A percentile compares a stretch with the other conserved stretches of the same genome.
phyloP scores from a whole-genome alignment of 2,113 vertebrate species.

The Anoplopoma fimbria region DNA sequence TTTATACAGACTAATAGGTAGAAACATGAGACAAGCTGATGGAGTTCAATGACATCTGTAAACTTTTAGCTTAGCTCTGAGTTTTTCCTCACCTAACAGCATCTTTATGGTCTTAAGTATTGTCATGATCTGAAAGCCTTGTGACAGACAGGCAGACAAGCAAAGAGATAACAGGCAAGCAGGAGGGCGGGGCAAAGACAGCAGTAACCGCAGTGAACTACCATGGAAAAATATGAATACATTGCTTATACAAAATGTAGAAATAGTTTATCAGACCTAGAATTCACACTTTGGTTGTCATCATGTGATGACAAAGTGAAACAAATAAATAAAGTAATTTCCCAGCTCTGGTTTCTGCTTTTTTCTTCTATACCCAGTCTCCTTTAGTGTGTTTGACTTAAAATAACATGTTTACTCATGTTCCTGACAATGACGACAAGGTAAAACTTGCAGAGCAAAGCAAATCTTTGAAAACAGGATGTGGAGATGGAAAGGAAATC shows the following conservation, averaged over 20 bases:
- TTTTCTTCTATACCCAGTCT: not conserved
- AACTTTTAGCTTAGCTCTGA: slow-evolving; percentile 49
- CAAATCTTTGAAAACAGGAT: slow-evolving; percentile 53
- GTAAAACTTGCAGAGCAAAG: not conserved
- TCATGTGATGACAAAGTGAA: not conserved
- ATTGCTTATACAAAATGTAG: not conserved
- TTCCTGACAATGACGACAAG: not conserved
- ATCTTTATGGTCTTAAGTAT: slow-evolving; percentile 42
- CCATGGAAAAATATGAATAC: not conserved
- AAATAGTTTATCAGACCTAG: not conserved
- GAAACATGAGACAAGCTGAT: not conserved
- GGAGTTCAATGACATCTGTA: slow-evolving; percentile 33
- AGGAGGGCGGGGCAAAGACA: not conserved
- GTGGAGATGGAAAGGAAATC: slow-evolving; percentile 43
- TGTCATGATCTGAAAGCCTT: slow-evolving; percentile 27
- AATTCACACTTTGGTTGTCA: not conserved
- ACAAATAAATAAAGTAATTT: not conserved
- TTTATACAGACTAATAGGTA: not conserved
- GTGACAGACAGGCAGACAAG: slow-evolving; percentile 38
- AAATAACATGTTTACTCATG: not conserved
- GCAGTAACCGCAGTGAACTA: not conserved
- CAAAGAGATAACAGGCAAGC: not conserved
- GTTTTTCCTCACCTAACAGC: slow-evolving; percentile 9
- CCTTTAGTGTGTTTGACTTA: not conserved
- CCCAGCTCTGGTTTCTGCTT: not conserved